Conservation (phyloP, 35 echinoderm and acorn worm genomes). For the Strongylocentrotus purpuratus region DNA sequence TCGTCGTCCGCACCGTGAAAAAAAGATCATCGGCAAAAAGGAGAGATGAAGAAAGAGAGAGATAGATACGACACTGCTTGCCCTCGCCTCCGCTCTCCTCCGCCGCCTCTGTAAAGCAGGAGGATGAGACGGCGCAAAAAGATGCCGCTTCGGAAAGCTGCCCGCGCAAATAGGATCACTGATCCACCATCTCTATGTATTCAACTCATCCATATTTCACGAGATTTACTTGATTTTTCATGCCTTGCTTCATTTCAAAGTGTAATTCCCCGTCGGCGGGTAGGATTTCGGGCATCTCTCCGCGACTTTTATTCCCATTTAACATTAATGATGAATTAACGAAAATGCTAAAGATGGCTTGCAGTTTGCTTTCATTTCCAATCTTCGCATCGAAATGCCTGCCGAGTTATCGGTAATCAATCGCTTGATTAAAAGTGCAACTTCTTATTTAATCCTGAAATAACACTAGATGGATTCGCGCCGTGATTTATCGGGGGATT, state of each 20-base stretch:
- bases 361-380: not conserved
- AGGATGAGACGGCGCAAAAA: not conserved
- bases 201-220: slow-evolving; percentile 2
- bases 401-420: not conserved
- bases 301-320: slow-evolving; percentile 8
- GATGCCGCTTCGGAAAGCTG: not conserved
- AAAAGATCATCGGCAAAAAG: not conserved
- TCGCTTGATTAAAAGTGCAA: slow-evolving; percentile 3
- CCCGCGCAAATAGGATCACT: slow-evolving; percentile 5
- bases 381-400: not conserved
- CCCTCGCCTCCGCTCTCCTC: not conserved
- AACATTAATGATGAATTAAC: slow-evolving; percentile 11
- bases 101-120: not conserved
- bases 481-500: not conserved
- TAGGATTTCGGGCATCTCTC: not conserved
- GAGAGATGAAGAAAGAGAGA: not conserved
- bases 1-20: not conserved
- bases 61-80: not conserved
- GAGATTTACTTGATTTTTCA: slow-evolving; percentile 19
- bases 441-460: not conserved
- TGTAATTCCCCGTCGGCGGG: slow-evolving; percentile 6
- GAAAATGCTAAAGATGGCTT: slow-evolving; percentile 8
- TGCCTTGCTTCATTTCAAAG: slow-evolving; percentile 10
- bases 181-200: not conserved
- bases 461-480: not conserved